These are phyloP conservation scores for Hedychridium roseum DNA, from an alignment of 2,888 invertebrate genomes.

Conservation along the genomic window DNA sequence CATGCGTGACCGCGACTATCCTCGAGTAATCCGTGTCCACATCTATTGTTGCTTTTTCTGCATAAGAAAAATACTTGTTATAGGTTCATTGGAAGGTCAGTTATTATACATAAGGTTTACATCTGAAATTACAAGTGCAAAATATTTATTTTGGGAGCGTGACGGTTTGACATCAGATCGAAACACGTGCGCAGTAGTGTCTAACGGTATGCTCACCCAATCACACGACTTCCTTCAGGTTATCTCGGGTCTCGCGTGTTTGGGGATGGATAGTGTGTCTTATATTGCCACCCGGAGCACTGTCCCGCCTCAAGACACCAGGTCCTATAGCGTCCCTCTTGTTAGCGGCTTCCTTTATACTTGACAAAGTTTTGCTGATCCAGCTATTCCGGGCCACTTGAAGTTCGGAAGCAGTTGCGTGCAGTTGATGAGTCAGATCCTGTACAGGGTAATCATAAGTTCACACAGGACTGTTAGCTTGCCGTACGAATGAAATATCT, in stretches of 20 bases:
- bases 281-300: slow-evolving; percentile 61
- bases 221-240: slow-evolving; percentile 58
- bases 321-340: slow-evolving; percentile 63
- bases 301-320: slow-evolving; percentile 62
- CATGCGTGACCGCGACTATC: slow-evolving; percentile 24
- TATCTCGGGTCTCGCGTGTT: slow-evolving; percentile 58
- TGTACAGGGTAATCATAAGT: slow-evolving; percentile 50
- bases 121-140: too few relatives aligned
- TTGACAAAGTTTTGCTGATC: slow-evolving; percentile 91
- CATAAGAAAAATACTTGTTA: slow-evolving; percentile 3
- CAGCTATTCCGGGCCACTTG: slow-evolving; percentile 77
- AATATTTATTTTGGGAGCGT: too few relatives aligned
- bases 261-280: slow-evolving; percentile 57
- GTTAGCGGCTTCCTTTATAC: slow-evolving; percentile 77
- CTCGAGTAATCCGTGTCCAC: slow-evolving; percentile 11
- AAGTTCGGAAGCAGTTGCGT: slow-evolving; percentile 81
- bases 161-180: too few relatives aligned
- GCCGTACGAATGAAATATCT: background rate
- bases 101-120: too few relatives aligned
- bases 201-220: slow-evolving; percentile 34
- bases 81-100: too few relatives aligned
- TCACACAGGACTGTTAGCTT: background rate
- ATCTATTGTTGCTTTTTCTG: slow-evolving; percentile 10
- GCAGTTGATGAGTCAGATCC: slow-evolving; percentile 91
- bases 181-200: too few relatives aligned